Evolutionary conservation across 2,797 vertebrate species (phyloP).

Genomic region (Acanthornis magna): DNA sequence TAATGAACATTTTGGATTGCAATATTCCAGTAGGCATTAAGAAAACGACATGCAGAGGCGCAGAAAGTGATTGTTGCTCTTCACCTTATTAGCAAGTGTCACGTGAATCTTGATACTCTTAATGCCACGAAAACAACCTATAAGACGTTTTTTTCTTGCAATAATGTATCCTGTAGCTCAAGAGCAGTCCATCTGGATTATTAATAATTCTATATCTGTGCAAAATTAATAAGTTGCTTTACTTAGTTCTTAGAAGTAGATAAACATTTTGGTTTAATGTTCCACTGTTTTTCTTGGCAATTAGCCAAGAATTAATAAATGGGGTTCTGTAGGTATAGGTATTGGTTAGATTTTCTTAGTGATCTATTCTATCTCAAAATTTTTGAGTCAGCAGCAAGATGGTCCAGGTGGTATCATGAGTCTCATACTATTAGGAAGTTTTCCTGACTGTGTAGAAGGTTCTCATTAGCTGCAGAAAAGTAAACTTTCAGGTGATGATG

Average conservation of each 20-base stretch:
- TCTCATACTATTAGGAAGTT: background rate
- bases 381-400: background rate
- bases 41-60: background rate
- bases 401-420: background rate
- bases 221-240: background rate
- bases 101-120: fast-evolving
- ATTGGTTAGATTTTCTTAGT: background rate
- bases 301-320: background rate
- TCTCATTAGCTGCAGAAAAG: background rate
- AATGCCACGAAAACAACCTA: background rate
- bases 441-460: background rate
- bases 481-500: background rate
- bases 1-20: background rate
- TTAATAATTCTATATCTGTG: background rate
- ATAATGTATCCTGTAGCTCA: background rate
- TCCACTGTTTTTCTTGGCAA: background rate
- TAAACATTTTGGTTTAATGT: background rate
- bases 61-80: background rate
- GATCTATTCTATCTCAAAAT: background rate
- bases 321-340: background rate
- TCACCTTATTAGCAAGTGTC: background rate
- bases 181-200: background rate
- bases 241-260: background rate
- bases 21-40: background rate
- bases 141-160: background rate